A percentile compares a stretch with the other conserved stretches of the same genome.
phyloP scores from a whole-genome alignment of 2,888 invertebrate genomes.

The Panzeria rudis region DNA sequence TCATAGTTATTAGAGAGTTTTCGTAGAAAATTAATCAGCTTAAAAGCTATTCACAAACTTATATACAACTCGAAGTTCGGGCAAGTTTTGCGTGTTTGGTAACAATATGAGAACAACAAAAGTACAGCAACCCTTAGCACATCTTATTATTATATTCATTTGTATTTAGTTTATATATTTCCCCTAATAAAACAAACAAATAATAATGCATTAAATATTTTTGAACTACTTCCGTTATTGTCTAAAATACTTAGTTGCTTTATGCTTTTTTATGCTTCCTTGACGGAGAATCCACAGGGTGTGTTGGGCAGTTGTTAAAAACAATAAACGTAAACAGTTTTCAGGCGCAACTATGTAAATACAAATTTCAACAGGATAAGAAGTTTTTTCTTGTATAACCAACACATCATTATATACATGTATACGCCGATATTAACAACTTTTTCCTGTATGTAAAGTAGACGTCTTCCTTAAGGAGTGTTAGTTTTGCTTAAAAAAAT shows the following conservation, averaged over 20 bases:
- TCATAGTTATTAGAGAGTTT: background rate
- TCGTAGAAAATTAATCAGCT: background rate
- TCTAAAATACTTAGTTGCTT: slow-evolving; percentile 21
- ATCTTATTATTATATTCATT: background rate
- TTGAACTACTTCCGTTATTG: slow-evolving; percentile 54
- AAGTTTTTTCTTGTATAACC: background rate
- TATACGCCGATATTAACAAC: background rate
- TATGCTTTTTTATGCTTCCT: slow-evolving; percentile 12
- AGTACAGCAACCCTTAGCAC: slow-evolving; percentile 36
- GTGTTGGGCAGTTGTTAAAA: slow-evolving; percentile 32
- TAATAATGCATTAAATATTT: slow-evolving; percentile 33
- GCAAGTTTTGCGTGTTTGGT: slow-evolving; percentile 54
- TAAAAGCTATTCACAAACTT: slow-evolving; percentile 17
- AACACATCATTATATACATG: background rate
- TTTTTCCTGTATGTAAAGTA: slow-evolving; percentile 8
- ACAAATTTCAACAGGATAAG: slow-evolving; percentile 19
- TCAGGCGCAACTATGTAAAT: slow-evolving; percentile 4
- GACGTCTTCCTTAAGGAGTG: slow-evolving; percentile 52
- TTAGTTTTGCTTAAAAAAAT: slow-evolving; percentile 25
- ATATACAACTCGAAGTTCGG: slow-evolving; percentile 10
- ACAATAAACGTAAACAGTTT: background rate
- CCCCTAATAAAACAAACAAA: slow-evolving; percentile 30
- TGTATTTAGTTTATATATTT: slow-evolving; percentile 12
- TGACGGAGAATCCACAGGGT: slow-evolving; percentile 5
- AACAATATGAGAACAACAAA: slow-evolving; percentile 23